Evolutionary conservation across 2,113 vertebrate genomes (phyloP), one percentile per base, ranked within the genome.

Genomic region (Clarias magur): DNA sequence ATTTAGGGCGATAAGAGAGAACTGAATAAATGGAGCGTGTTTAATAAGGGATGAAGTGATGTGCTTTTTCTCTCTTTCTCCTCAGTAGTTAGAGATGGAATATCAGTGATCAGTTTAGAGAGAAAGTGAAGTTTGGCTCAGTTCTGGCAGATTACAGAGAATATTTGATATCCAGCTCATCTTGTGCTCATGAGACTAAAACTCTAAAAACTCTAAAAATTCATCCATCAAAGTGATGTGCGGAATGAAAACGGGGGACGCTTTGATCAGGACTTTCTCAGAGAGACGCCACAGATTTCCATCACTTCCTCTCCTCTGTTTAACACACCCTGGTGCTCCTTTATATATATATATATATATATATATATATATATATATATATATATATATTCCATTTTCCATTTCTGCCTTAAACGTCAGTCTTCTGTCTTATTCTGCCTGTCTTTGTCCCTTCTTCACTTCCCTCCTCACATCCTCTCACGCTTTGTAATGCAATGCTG

Each of bases 81-180:
- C 88, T 90, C 90, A 89, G 88, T 85, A 87, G 84, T 90, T 48
- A 88, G 80, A 86, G 57, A 83, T 87, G 81, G 78, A 82, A 85
- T 82, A 87, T 92, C 91, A 85, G 91, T 89, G 90, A 87, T 93
- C 91, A 85, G 90, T 90, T 90, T 89, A 88, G 85, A 83, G 88
- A 88, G 53, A 84, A 59, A 84, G 65, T 56, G 34, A 91, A 90
- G 85, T 89, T 93, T 86, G 84, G 59, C 75, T 91, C 59, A 38
- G 83, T 83, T 80, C 89, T 88, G 88, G 85, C 88, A 93, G 91
- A 94, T 94, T 90, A 94, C 87, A 94, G 89, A 90, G 94, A 95
- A 95, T 94, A 94, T 91, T 92, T 91, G 84, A 95, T 94, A 75
- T 67, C 72, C 86, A 73, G 91, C 91, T 92, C n/a, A 73, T 81